Base-by-base conservation (phyloP, 2,888 invertebrate species). In the Stenoptilia bipunctidactyla region DNA sequence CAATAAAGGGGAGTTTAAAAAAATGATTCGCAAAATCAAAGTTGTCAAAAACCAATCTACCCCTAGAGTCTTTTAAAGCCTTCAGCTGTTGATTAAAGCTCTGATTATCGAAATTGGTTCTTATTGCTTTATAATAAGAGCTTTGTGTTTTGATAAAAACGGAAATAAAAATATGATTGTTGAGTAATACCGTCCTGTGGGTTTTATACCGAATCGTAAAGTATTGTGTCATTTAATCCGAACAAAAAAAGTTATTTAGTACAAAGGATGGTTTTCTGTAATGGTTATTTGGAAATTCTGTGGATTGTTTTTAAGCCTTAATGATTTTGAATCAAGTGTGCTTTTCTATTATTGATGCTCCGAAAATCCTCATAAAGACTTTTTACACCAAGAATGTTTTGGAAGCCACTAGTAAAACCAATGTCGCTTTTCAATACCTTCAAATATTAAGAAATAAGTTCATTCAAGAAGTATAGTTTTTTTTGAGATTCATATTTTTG, bases 181-280 rank as follows among this genome's bases (percentile, higher is more conserved):
- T 53, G 49, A 56, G 53, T 51, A 51, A 50, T 58, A 61, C 57
- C 46, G 52, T 55, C 49, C 44, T 48, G 50, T 52, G 51, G 53
- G 44, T 45, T 58, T 30, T 30, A n/a, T 49, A 46, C 50, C 49
- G 48, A 43, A 61, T 60, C 59, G 57, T 55, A 61, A 59, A 56
- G 56, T 52, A 54, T 57, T 56, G 55, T 52, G 53, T 52, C 53
- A 45, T 47, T 57, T 53, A 52, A 56, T 54, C 52, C 52, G 47
- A 43, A n/a, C n/a, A n/a, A n/a, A 48, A 49, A 48, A 50, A 50
- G 51, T 53, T 47, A 48, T 37, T 46, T 38, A 20, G 20, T 42
- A 56, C 49, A 58, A 58, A 55, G 50, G 47, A 53, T 56, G 27
- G 36, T 36, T 43, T 33, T 43, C 33, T 35, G 40, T 15, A 15